Evolutionary conservation across 2,113 vertebrate species (phyloP), one percentile per base, ranked within the genome.

Genomic region (Acrocephalus arundinaceus): DNA sequence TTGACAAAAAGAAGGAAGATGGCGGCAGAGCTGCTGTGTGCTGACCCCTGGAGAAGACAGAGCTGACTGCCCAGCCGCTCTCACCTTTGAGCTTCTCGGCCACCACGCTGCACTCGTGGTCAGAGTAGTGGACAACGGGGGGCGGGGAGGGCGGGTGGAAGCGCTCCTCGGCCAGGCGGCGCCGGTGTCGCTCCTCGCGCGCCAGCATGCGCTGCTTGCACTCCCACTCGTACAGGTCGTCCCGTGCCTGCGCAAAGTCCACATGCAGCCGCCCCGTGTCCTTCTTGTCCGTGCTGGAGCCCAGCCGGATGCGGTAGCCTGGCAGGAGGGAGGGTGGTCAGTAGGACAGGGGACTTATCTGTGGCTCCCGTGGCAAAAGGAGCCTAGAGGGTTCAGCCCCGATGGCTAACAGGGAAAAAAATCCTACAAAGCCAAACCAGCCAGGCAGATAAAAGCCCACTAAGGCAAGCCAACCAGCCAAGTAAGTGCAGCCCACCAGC

Each of bases 171-270:
- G 99, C 98, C 94, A 99, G 97, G 66, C 98, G 97, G 57, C 99
- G 97, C 55, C 99, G 98, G 91, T 99, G 99, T 20, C 99, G 97
- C 93, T 99, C 99, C 96, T 99, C 99, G 10, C 99, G 96, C 19
- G 99, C 99, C 94, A 99, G 89, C 99, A 99, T 98, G 33, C 99
- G 98, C 97, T 99, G 99, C 94, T 97, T 98, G 94, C 99, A 99
- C 73, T 99, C 99, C 99, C 99, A 99, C 96, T 99, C 99, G 2
- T 99, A 99, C n/a, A 99, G 98, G 80, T 99, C 99, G 2, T 99
- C 99, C 87, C 99, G 97, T 30, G 99, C 99, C 97, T 99, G 99
- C 3, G 99, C 99, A 25, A 99, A 99, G 96, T 99, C 99, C 95
- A 99, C 99, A 0, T 99, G 99, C 78, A 99, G 98, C 10, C 99